Percentiles rank a stretch among this genome's conserved stretches.
phyloP scores from a whole-genome alignment of 2,113 vertebrate genomes.

The Apistogramma diplotaenia region DNA sequence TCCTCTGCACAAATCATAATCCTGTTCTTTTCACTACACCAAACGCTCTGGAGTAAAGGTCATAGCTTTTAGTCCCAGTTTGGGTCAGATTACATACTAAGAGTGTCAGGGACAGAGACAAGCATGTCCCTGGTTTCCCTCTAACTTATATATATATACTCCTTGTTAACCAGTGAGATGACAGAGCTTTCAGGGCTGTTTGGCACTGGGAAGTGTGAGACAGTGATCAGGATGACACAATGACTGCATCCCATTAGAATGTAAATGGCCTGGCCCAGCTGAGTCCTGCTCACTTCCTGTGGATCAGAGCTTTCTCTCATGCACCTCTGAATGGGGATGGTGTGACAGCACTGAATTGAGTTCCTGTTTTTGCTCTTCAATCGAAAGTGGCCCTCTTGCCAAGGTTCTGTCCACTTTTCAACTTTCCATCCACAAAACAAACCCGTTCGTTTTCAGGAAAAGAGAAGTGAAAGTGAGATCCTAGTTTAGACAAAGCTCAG shows the following conservation, averaged over 20 bases:
- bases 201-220: constrained; percentile 10
- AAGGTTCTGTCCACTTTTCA: constrained; percentile 41
- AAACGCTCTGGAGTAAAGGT: constrained; percentile 21
- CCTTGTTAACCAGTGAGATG: not conserved
- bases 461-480: constrained; percentile 49
- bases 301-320: constrained; percentile 59
- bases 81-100: not conserved
- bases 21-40: constrained; percentile 37
- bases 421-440: constrained; percentile 19
- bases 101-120: not conserved
- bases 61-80: not conserved
- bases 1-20: constrained; percentile 34
- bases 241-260: constrained; percentile 64
- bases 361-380: constrained; percentile 68
- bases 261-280: constrained; percentile 58
- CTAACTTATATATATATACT: not conserved
- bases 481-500: not conserved
- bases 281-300: constrained; percentile 57
- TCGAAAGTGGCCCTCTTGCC: constrained; percentile 48
- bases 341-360: constrained; percentile 58
- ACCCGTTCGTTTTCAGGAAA: constrained; percentile 21
- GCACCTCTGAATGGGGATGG: constrained; percentile 58
- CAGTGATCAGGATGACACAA: constrained; percentile 32
- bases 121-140: not conserved
- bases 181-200: constrained; percentile 11